phyloP scores from a whole-genome alignment of 1,140 invertebrate species.

The Leptopilina clavipes region DNA sequence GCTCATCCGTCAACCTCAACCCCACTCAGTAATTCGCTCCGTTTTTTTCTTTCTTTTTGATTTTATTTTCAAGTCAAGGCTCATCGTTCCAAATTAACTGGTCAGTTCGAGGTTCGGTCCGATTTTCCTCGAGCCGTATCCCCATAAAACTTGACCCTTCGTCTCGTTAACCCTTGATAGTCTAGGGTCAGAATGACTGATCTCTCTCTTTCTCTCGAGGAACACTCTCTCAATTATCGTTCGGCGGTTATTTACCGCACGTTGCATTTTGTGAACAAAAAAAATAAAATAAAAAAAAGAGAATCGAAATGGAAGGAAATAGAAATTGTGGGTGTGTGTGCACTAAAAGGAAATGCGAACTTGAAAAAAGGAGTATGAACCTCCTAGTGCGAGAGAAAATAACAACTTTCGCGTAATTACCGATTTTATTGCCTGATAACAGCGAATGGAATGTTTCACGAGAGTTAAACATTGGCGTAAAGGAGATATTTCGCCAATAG shows the following conservation, averaged over 20 bases:
- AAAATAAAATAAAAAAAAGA: constrained; percentile 36
- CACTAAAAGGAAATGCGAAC: constrained; percentile 34
- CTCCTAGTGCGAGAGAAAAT: neutral
- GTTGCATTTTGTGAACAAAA: neutral
- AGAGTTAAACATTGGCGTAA: neutral
- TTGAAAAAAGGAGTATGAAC: neutral
- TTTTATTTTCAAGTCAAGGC: neutral
- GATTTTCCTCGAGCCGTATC: constrained; percentile 57
- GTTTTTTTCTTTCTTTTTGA: neutral
- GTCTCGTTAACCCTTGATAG: constrained; percentile 60
- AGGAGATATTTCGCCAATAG: neutral
- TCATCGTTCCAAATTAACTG: constrained; percentile 1
- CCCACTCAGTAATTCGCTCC: neutral
- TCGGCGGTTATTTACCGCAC: constrained; percentile 48
- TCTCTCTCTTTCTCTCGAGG: constrained; percentile 51
- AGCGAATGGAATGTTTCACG: neutral
- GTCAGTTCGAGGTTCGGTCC: constrained; percentile 53
- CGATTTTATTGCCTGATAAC: constrained; percentile 29
- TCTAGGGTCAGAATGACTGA: constrained; percentile 54
- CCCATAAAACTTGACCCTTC: constrained; percentile 54
- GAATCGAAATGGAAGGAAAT: constrained; percentile 1
- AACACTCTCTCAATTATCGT: constrained; percentile 62
- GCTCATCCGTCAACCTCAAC: constrained; percentile 19
- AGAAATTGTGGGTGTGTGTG: neutral
- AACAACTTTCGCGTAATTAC: constrained; percentile 14